These are phyloP conservation scores for Drosophila takahashii DNA, from an alignment of 1,140 invertebrate species.

Conservation along the genomic window DNA sequence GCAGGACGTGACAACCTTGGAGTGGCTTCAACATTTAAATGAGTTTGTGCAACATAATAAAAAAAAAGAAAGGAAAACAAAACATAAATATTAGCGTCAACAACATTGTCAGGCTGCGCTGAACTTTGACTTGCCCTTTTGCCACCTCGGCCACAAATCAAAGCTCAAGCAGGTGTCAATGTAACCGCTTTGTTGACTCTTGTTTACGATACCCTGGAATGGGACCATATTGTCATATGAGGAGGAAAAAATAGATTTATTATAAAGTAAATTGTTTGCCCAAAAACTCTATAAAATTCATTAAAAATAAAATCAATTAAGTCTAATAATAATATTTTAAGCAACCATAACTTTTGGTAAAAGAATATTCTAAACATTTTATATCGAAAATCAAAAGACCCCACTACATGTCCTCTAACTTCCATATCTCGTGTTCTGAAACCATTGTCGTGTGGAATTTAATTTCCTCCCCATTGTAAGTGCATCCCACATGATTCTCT, in stretches of 20 bases:
- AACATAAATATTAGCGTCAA: slow-evolving; percentile 38
- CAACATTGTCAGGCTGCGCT: slow-evolving; percentile 24
- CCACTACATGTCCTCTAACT: neutral
- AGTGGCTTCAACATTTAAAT: slow-evolving; percentile 67
- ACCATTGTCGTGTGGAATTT: slow-evolving; percentile 60
- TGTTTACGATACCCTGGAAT: slow-evolving; percentile 11
- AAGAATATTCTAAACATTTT: too few relatives aligned
- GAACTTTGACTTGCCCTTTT: slow-evolving; percentile 21
- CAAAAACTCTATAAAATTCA: too few relatives aligned
- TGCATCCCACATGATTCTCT: slow-evolving; percentile 9
- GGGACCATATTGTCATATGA: too few relatives aligned
- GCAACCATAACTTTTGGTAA: too few relatives aligned
- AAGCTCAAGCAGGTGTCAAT: slow-evolving; percentile 40
- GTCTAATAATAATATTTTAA: too few relatives aligned
- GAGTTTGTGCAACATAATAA: slow-evolving; percentile 36
- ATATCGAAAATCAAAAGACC: neutral
- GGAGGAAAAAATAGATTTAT: neutral
- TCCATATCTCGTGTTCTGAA: slow-evolving; percentile 1
- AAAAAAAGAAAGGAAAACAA: slow-evolving; percentile 32
- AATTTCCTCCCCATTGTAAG: slow-evolving; percentile 62
- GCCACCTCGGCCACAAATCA: slow-evolving; percentile 18
- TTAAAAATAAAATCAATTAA: too few relatives aligned
- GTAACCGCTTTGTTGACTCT: slow-evolving; percentile 19
- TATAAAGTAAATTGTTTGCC: too few relatives aligned
- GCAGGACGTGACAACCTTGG: slow-evolving; percentile 46